Evolutionary conservation across 2,797 vertebrate genomes (phyloP), one percentile per base, ranked within the genome.

Genomic region (Scolopax rusticola): DNA sequence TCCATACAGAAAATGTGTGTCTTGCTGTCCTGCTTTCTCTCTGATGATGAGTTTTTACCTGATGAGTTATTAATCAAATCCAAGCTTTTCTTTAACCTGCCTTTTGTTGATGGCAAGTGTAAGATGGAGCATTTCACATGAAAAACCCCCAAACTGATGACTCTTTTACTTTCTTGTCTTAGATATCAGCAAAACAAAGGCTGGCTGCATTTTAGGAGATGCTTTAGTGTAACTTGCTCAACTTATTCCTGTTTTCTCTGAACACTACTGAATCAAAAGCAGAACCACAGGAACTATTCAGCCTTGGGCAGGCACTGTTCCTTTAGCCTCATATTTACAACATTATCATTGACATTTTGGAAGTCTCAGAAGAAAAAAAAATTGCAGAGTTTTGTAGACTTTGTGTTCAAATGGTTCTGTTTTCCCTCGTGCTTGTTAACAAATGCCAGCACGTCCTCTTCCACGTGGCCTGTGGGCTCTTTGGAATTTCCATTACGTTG

Each of bases 401-500:
- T 57, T 23, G 25, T 68, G 53, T 56, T 71, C 45, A 3, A 60
- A 4, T 36, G 38, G 54, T 45, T 93, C 11, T 8, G 21, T 47
- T 87, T 78, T 61, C 21, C 25, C 60, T 57, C 6, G 0, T 40
- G 38, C n/a, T 71, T 9, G 12, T 47, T 18, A 25, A 3, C 53
- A n/a, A 48, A 50, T 48, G 36, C 51, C 32, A 57, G 27, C n/a
- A 19, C 17, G 4, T 50, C 47, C 27, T 67, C 59, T 90, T 75
- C 38, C n/a, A 9, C 4, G 0, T 2, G 4, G 56, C 27, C 41
- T 38, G 67, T 57, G 33, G 69, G 43, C 38, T 76, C 32, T 36
- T 56, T 12, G 15, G 30, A 13, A 15, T 45, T 61, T 45, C 20
- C 48, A 53, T 0, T 1, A 2, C 11, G 3, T 64, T 56, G 7